Conservation (phyloP, 1,140 invertebrate genomes). For the Dinothrombium tinctorium region DNA sequence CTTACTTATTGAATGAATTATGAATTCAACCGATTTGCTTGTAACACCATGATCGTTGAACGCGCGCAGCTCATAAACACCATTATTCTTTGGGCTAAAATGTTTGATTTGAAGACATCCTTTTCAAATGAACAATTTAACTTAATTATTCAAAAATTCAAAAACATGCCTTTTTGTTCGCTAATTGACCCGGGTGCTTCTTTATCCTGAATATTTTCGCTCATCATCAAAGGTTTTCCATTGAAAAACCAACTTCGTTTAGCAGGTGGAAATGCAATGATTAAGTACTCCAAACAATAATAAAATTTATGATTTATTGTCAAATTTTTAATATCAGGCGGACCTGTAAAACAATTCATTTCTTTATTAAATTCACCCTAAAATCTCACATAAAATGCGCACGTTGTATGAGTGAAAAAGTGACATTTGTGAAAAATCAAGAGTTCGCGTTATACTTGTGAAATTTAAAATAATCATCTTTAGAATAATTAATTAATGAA, state of each 20-base stretch:
- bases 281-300: conserved; percentile 17
- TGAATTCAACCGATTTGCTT: too few species aligned
- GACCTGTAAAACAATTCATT: conserved; percentile 7
- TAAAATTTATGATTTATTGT: conserved; percentile 13
- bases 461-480: too few species aligned
- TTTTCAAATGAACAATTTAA: too few species aligned
- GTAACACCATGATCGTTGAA: too few species aligned
- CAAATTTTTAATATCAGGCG: conserved; percentile 12
- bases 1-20: too few species aligned
- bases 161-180: too few species aligned
- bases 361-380: background rate
- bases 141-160: too few species aligned
- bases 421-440: background rate
- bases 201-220: conserved; percentile 2
- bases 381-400: background rate
- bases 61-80: too few species aligned
- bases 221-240: conserved; percentile 12
- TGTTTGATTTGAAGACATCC: too few species aligned
- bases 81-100: too few species aligned
- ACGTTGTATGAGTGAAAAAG: background rate
- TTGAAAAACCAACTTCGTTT: conserved; percentile 17
- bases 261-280: conserved; percentile 17
- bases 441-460: background rate
- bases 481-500: background rate
- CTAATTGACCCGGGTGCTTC: too few species aligned